phyloP scores from a whole-genome alignment of 2,888 invertebrate species.

The Eupeodes luniger region DNA sequence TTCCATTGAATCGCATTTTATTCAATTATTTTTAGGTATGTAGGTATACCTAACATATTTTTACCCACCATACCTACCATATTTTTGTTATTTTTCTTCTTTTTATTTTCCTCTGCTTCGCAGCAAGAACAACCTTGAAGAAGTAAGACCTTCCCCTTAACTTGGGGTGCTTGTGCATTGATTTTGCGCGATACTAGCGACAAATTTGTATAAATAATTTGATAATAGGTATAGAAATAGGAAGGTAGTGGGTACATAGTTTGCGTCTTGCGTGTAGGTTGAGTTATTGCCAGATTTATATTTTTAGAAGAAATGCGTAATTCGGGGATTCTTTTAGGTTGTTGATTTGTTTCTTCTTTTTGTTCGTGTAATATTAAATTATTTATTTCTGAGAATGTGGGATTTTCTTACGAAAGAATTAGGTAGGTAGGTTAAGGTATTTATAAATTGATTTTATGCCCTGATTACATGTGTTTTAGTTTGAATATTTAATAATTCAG shows the following conservation, averaged over 20 bases:
- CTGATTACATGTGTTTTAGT: too few relatives aligned
- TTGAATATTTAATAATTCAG: too few relatives aligned
- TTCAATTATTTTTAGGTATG: not conserved
- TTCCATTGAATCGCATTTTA: not conserved
- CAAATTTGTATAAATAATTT: not conserved
- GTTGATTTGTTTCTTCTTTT: not conserved
- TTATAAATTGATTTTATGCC: too few relatives aligned
- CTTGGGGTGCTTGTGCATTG: slow-evolving; percentile 24
- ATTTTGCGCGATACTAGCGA: slow-evolving; percentile 42
- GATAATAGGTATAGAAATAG: slow-evolving; percentile 21
- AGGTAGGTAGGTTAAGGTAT: too few relatives aligned
- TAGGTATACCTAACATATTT: not conserved
- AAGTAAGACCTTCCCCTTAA: slow-evolving; percentile 67
- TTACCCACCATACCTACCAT: not conserved
- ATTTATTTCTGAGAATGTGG: not conserved
- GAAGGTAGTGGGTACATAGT: too few relatives aligned
- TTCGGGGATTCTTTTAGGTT: not conserved
- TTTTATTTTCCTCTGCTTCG: slow-evolving; percentile 4
- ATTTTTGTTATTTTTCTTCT: slow-evolving; percentile 8
- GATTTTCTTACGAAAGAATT: too few relatives aligned
- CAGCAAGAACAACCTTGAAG: slow-evolving; percentile 62
- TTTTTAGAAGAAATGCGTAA: not conserved
- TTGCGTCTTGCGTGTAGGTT: not conserved
- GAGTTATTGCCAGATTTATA: slow-evolving; percentile 51
- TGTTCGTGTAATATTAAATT: not conserved